Evolutionary conservation across 2,797 vertebrate species (phyloP).

Genomic region (Danio kyathit): DNA sequence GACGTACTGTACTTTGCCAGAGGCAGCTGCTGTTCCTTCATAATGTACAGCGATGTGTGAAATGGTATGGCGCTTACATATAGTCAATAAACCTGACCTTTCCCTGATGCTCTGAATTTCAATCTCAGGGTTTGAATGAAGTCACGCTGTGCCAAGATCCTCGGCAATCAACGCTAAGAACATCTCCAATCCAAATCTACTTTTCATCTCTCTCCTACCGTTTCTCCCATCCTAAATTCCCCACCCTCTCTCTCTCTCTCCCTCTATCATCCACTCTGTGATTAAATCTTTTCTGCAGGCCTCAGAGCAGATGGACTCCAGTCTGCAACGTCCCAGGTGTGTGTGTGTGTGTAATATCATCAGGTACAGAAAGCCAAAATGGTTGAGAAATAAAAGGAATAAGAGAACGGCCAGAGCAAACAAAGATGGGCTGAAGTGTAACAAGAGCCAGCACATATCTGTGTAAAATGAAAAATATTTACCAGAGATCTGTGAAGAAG

Average conservation of each 20-base stretch:
- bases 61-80: background rate
- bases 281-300: conserved; percentile 45
- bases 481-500: conserved; percentile 88
- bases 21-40: conserved; percentile 23
- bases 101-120: conserved; percentile 16
- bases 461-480: conserved; percentile 46
- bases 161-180: conserved; percentile 16
- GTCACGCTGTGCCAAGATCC: background rate
- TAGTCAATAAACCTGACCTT: conserved; percentile 30
- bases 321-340: conserved; percentile 33
- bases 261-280: conserved; percentile 34
- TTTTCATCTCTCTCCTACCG: conserved; percentile 27
- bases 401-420: conserved; percentile 12
- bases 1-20: conserved; percentile 10
- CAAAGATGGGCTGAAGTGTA: background rate
- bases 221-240: conserved; percentile 13
- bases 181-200: conserved; percentile 5
- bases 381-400: conserved; percentile 1
- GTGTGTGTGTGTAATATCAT: background rate
- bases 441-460: background rate
- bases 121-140: conserved; percentile 21
- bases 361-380: conserved; percentile 29
- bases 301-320: conserved; percentile 46
- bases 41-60: conserved; percentile 24
- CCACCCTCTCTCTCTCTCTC: conserved; percentile 26